Evolutionary conservation across 2,888 invertebrate species (phyloP), one percentile per base, ranked within the genome.

Genomic region (Campopleginae sp.): DNA sequence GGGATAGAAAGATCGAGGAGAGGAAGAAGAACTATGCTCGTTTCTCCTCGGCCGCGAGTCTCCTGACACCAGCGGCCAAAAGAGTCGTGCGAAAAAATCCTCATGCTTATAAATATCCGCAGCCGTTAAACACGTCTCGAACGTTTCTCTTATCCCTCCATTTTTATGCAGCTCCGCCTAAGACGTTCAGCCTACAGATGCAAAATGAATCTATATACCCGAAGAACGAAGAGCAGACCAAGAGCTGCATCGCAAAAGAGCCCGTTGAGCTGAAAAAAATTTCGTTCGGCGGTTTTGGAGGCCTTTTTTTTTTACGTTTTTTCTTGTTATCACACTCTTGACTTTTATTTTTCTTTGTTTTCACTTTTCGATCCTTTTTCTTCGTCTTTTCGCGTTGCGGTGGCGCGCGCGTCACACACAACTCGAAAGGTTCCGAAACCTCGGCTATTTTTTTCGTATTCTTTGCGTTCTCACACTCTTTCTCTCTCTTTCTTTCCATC

Each of bases 51-150:
- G 3, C 3, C 33, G 33, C 68, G 65, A 6, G n/a, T 58, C 44
- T 82, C 76, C 48, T 48, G 70, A 58, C 58, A 58, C 74, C 74
- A 80, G 82, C 77, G 71, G 79, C 51, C 78, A 78, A 86, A 76
- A 80, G 66, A 75, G 51, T 44, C 78, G 81, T 33, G 84, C 84
- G 86, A 86, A 81, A 84, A 68, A 85, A 82, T 87, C 88, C 89
- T 85, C 87, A 33, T 89, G 89, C 88, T 89, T 91, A 93, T 92
- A 92, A 92, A 92, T 92, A 92, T 91, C 90, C 92, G 89, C 87
- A 89, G 91, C 87, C 88, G 92, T 92, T 92, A 88, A 91, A 93
- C 92, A 91, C 87, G 88, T 88, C 89, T 90, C 91, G 90, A 90
- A 90, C 91, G 90, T 90, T 90, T 89, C 90, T 89, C 91, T 92